Evolutionary conservation across 2,888 invertebrate genomes (phyloP).

Genomic region (Xestia c-nigrum): DNA sequence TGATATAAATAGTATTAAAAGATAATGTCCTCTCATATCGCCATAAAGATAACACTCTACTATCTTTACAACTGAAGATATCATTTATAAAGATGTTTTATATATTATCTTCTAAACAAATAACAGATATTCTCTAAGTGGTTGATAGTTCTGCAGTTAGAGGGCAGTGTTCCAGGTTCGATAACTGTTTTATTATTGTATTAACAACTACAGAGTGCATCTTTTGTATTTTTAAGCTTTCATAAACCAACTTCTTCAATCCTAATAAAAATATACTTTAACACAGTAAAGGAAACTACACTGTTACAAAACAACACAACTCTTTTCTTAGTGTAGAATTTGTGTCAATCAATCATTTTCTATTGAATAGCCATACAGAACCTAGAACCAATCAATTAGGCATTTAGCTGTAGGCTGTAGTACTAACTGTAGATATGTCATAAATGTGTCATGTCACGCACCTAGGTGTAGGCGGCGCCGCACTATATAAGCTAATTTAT

Average conservation of each 20-base stretch:
- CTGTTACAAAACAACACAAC: background rate
- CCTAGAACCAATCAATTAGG: constrained; percentile 26
- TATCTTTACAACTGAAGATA: constrained; percentile 22
- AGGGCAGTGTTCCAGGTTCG: constrained; percentile 16
- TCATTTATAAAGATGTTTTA: background rate
- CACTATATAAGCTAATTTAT: constrained; percentile 36
- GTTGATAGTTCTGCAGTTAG: constrained; percentile 16
- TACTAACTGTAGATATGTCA: constrained; percentile 8
- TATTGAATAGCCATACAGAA: background rate
- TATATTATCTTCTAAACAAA: constrained; percentile 7
- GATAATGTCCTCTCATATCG: background rate
- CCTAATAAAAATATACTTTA: background rate
- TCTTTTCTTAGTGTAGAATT: no score
- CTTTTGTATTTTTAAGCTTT: background rate
- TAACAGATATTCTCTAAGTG: background rate
- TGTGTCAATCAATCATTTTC: background rate
- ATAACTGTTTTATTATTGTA: background rate
- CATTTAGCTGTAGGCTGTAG: constrained; percentile 12
- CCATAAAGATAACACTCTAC: constrained; percentile 29
- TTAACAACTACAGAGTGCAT: background rate
- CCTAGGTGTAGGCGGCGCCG: constrained; percentile 55
- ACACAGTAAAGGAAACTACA: background rate
- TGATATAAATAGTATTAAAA: background rate
- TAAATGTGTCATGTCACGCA: constrained; percentile 37
- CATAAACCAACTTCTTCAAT: background rate